Base-by-base conservation (phyloP, 2,888 invertebrate species). In the Harpalus rufipes region DNA sequence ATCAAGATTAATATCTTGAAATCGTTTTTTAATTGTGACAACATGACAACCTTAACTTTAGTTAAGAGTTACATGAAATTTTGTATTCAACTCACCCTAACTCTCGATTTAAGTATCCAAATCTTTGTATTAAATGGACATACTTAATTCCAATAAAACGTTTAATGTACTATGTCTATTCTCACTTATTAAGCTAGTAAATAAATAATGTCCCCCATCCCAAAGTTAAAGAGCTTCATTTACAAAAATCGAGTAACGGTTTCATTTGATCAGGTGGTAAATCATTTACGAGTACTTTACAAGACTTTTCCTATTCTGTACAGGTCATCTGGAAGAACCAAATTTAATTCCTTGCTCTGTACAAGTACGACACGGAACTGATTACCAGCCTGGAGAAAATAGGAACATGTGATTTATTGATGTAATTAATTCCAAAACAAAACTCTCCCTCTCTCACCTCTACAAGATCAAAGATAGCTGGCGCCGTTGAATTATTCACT, bases 371-470 rank as follows among this genome's bases (percentile, higher is more conserved):
- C 80, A 59, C 7, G 80, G 18, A 41, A 61, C 80, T 80, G 65
- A 81, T 63, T 81, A 81, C 61, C 21, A 39, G 72, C 74, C 72
- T 16, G 56, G 74, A 82, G 82, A 82, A 82, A 58, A 82, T 74
- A 72, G 72, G 68, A 82, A 32, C 82, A 58, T 74, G 72, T 82
- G 72, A 82, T 82, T 82, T 82, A 82, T 82, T 82, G 82, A 72
- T 56, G 82, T 82, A 82, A 82, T 82, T 82, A 82, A 82, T 82
- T 82, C 59, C 82, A 82, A 72, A 80, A 68, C 56, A 82, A 82
- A 68, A 56, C 82, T 39, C 32, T 56, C 68, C 72, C 58, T 72
- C n/a, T 39, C 18, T 0, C 82, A 65, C 65, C 65, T 81, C 56
- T 59, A 14, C 59, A 39, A 82, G 82, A 82, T 82, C 82, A 82